Conservation (phyloP, 2,797 vertebrate genomes). For the Sylvia borin region DNA sequence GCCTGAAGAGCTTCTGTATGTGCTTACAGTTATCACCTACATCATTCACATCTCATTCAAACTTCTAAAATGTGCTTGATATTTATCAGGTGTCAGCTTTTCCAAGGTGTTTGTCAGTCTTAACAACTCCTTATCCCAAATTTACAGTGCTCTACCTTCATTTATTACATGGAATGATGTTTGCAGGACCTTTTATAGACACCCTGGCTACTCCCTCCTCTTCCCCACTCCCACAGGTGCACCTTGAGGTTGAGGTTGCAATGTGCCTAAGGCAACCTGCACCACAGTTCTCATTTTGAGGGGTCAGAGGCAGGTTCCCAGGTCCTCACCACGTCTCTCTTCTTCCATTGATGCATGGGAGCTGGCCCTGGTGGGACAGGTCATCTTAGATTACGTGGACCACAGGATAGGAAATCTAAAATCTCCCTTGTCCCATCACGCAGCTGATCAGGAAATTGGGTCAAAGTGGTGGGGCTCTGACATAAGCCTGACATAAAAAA, state of each 20-base stretch:
- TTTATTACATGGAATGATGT: not conserved
- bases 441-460: not conserved
- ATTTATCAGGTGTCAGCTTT: not conserved
- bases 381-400: not conserved
- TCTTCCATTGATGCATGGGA: not conserved
- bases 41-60: not conserved
- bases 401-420: not conserved
- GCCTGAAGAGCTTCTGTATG: not conserved
- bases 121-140: not conserved
- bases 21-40: not conserved
- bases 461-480: not conserved
- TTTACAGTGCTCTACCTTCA: not conserved
- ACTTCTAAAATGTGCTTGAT: not conserved
- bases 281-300: not conserved
- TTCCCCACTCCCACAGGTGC: not conserved
- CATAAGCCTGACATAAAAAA: not conserved
- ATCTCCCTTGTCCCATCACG: fast-evolving
- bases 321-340: not conserved
- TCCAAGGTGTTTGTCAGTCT: not conserved
- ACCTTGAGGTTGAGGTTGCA: not conserved
- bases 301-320: not conserved
- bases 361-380: not conserved
- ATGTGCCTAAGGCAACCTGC: not conserved
- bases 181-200: not conserved
- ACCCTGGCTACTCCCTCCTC: not conserved